Base-by-base conservation (phyloP, 2,888 invertebrate genomes). In the Caenorhabditis afra region DNA sequence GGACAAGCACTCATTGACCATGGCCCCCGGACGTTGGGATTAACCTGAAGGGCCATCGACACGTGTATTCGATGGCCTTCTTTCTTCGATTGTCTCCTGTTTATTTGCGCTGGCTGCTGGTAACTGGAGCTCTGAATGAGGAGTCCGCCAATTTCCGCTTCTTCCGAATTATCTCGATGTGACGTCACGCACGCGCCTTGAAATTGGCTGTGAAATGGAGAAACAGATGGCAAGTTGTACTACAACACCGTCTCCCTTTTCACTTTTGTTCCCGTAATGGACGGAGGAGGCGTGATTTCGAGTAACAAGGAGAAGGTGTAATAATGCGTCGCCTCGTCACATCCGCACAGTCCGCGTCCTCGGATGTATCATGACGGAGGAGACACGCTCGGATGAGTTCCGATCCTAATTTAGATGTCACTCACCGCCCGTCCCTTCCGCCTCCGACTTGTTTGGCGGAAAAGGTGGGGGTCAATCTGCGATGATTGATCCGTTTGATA, bases 371-470 rank as follows among this genome's bases (percentile, higher is more conserved):
- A 73, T 73, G 64, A 50, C 23, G 64, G 39, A 50, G 53, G 29
- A 58, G 41, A 73, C 73, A 73, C 73, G 73, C 62, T 64, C 73
- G 73, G 64, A 73, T 73, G 73, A 73, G 73, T 73, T 73, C 73
- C 73, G 64, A 73, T 73, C 64, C 64, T 73, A 73, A 73, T 73
- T 73, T 73, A 49, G 58, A 73, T 64, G 73, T 73, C 73, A 73
- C 73, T 64, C 64, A 55, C 41, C 39, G 44, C 64, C 55, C 39
- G 37, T 29, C 57, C 12, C 37, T 22, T 41, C 37, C 16, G 53
- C 22, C 11, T 23, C 50, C 52, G 65, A 65, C 64, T 59, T 58
- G 61, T 66, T 66, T 59, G 58, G 66, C 61, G 74, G 66, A 59
- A 61, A 66, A 53, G 61, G 52, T 52, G 61, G 66, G 66, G 59